phyloP scores from a whole-genome alignment of 2,888 invertebrate genomes.

The Cistogaster globosa region DNA sequence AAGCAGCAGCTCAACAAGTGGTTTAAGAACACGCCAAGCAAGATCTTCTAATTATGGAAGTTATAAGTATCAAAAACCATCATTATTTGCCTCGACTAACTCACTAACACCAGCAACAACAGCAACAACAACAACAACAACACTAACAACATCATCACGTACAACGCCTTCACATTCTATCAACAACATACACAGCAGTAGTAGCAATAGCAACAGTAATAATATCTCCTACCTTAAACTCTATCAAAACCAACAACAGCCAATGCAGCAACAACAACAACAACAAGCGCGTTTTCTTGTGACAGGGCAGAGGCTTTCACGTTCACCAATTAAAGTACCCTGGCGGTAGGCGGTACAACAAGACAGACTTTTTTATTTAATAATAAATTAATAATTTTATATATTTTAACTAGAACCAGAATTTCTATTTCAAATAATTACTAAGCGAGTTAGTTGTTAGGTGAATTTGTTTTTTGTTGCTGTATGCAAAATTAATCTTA shows the following conservation, averaged over 20 bases:
- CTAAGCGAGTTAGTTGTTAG: not conserved
- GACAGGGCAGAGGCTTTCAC: slow-evolving; percentile 78
- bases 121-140: slow-evolving; percentile 3
- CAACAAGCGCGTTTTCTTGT: slow-evolving; percentile 61
- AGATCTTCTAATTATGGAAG: slow-evolving; percentile 12
- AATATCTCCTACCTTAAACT: slow-evolving; percentile 43
- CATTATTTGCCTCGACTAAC: slow-evolving; percentile 37
- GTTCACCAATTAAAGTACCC: slow-evolving; percentile 81
- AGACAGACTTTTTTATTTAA: slow-evolving; percentile 25
- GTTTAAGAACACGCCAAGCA: slow-evolving; percentile 14
- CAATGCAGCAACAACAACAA: slow-evolving; percentile 43
- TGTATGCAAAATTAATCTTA: too few species aligned
- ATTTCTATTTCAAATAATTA: slow-evolving; percentile 9
- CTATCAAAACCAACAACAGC: slow-evolving; percentile 51
- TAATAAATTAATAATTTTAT: slow-evolving; percentile 1
- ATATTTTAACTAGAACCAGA: slow-evolving; percentile 22
- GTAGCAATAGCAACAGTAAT: slow-evolving; percentile 23
- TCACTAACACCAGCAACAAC: slow-evolving; percentile 34
- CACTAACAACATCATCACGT: slow-evolving; percentile 12
- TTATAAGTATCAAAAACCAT: slow-evolving; percentile 52
- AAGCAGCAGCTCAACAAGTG: slow-evolving; percentile 33
- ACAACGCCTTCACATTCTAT: slow-evolving; percentile 63
- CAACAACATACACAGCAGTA: slow-evolving; percentile 45
- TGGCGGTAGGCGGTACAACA: slow-evolving; percentile 79
- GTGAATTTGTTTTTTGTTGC: too few species aligned